Conservation (phyloP, 1,140 invertebrate species). For the Sinella curviseta region DNA sequence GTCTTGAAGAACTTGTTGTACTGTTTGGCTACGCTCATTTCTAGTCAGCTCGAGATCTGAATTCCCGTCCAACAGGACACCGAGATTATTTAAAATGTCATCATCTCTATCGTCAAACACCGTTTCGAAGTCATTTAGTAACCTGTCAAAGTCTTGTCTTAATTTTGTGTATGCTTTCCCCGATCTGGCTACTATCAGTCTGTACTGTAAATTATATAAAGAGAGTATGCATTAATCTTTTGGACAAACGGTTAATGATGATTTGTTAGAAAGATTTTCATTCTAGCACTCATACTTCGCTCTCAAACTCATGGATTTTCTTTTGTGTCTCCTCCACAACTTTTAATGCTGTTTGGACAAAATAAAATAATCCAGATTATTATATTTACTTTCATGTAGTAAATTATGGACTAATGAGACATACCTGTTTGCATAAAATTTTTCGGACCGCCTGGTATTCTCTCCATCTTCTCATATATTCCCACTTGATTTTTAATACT, state of each 20-base stretch:
- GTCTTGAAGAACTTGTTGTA: slow-evolving; percentile 22
- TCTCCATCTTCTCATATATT: slow-evolving; percentile 39
- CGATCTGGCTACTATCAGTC: slow-evolving; percentile 4
- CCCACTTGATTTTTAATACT: slow-evolving; percentile 39
- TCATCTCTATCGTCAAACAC: slow-evolving; percentile 22
- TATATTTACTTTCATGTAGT: neutral
- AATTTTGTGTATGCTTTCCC: slow-evolving; percentile 7
- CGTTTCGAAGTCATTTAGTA: slow-evolving; percentile 10
- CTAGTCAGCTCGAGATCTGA: neutral
- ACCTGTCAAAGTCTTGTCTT: neutral
- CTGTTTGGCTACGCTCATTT: neutral
- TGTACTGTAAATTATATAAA: slow-evolving; percentile 3
- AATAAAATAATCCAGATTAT: neutral
- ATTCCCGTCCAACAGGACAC: slow-evolving; percentile 4
- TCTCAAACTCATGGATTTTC: slow-evolving; percentile 26
- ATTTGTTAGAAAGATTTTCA: neutral
- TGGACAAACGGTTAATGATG: neutral
- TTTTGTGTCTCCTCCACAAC: slow-evolving; percentile 4
- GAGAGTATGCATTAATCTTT: neutral
- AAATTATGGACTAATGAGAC: slow-evolving; percentile 22
- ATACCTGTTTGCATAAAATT: slow-evolving; percentile 44
- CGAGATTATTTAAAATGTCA: neutral
- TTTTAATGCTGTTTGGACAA: neutral
- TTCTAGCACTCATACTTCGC: slow-evolving; percentile 1
- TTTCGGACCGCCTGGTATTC: slow-evolving; percentile 34